Evolutionary conservation across 2,113 vertebrate species (phyloP).

Genomic region (Sterna hirundo): DNA sequence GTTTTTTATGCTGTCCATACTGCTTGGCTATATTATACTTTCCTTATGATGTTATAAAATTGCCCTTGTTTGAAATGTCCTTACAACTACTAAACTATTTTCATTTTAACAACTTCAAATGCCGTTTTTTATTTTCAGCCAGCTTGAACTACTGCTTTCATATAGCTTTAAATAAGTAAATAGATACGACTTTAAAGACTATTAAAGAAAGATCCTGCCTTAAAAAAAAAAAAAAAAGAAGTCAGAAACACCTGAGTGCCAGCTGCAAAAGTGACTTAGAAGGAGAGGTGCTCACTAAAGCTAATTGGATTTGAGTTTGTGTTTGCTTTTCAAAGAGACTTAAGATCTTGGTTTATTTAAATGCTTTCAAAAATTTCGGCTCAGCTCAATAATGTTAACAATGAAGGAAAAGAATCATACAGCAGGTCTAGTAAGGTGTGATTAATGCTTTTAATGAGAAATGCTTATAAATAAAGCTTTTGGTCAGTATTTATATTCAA

Average conservation of each 20-base stretch:
- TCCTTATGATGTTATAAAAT: not conserved
- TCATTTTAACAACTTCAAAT: not conserved
- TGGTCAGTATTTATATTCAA: not conserved
- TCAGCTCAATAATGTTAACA: not conserved
- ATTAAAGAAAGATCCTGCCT: not conserved
- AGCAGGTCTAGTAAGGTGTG: not conserved
- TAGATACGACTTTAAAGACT: not conserved
- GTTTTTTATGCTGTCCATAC: not conserved
- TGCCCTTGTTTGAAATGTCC: not conserved
- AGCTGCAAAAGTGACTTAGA: not conserved
- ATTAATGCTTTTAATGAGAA: not conserved
- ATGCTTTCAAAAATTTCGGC: not conserved
- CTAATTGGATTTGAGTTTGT: not conserved
- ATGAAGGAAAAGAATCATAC: not conserved
- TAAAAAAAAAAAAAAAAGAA: not conserved
- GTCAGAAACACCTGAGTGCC: not conserved
- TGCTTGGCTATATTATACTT: not conserved
- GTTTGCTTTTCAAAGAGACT: not conserved
- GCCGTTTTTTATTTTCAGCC: not conserved
- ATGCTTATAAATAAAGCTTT: not conserved
- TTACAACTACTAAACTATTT: not conserved
- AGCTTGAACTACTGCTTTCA: not conserved
- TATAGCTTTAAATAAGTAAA: not conserved
- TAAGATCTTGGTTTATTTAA: not conserved
- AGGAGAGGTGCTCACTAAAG: not conserved